These are phyloP conservation scores for Belgica antarctica DNA, from an alignment of 2,888 invertebrate genomes.

Conservation along the genomic window DNA sequence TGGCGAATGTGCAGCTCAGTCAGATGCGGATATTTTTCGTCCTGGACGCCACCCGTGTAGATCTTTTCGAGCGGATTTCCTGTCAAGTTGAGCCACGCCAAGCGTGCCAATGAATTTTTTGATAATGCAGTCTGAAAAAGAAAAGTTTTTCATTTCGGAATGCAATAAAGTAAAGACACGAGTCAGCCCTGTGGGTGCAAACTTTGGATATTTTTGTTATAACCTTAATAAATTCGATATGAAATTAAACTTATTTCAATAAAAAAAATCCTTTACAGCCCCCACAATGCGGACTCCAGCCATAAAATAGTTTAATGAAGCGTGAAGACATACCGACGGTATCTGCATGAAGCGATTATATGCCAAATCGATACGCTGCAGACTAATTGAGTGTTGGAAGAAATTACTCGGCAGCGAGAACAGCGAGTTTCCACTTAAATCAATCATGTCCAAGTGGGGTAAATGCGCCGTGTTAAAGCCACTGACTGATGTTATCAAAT, in stretches of 20 bases:
- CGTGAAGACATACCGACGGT: too few relatives aligned
- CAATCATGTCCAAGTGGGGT: conserved; percentile 69
- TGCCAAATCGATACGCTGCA: conserved; percentile 75
- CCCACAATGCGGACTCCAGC: too few relatives aligned
- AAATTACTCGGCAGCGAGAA: conserved; percentile 78
- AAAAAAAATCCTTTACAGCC: too few relatives aligned
- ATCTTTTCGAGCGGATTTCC: conserved; percentile 76
- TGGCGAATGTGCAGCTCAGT: conserved; percentile 76
- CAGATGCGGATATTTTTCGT: conserved; percentile 72
- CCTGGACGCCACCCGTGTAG: conserved; percentile 67
- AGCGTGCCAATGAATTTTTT: conserved; percentile 68
- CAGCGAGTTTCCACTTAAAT: conserved; percentile 72
- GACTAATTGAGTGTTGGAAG: conserved; percentile 68
- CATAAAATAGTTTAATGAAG: too few relatives aligned
- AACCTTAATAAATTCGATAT: too few relatives aligned
- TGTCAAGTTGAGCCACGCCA: conserved; percentile 77
- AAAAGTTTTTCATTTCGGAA: too few relatives aligned
- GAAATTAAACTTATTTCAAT: too few relatives aligned
- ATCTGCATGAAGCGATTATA: conserved; percentile 76
- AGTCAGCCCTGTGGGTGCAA: too few relatives aligned
- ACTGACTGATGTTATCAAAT: conserved; percentile 70
- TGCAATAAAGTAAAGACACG: too few relatives aligned
- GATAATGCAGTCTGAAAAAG: conserved; percentile 74
- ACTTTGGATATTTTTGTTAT: too few relatives aligned
- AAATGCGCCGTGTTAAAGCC: conserved; percentile 75